Base-by-base conservation (phyloP, 2,113 vertebrate species). In the Delphinus delphis region DNA sequence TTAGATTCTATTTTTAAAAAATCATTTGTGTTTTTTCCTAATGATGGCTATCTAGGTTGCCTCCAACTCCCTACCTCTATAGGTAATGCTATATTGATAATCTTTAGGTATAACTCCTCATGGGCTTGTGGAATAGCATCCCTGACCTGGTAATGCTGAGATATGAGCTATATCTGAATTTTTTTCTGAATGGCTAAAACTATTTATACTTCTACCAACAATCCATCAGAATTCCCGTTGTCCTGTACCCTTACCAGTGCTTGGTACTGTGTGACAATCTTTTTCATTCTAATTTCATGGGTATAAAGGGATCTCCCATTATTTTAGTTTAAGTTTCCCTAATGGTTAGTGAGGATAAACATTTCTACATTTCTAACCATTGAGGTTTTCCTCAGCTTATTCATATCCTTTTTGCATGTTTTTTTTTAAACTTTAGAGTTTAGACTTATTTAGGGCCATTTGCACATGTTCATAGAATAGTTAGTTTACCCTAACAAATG, bases 381-480 rank as follows among this genome's bases (percentile, higher is more conserved):
- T 47, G n/a, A 73, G 21, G 11, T 89, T 94, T 60, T 65, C 41
- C 50, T 80, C 38, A 63, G 10, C 67, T 58, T 88, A 21, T 62
- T 73, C 36, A 44, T 81, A 81, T 62, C 13, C 9, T 73, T 88
- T 81, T 47, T 63, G 6, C 8, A 63, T 74, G 33, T 74, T 50
- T 89, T 53, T 50, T 53, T 53, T 53, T 15, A 97, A 96, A 98
- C 97, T 98, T 98, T 96, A 97, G 96, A 98, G 81, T 97, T 98
- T 93, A 96, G 68, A 98, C 98, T 98, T 98, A 99, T 98, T 98
- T 97, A 98, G 97, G 97, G 98, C 98, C 93, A 93, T 98, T 98
- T 98, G 85, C 97, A 98, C 96, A 98, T 95, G 96, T 50, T 96
- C 98, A 98, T 82, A 98, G 97, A 98, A 97, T 98, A 95, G 98